phyloP scores from a whole-genome alignment of 1,140 invertebrate species.

The Charaxes varanes region DNA sequence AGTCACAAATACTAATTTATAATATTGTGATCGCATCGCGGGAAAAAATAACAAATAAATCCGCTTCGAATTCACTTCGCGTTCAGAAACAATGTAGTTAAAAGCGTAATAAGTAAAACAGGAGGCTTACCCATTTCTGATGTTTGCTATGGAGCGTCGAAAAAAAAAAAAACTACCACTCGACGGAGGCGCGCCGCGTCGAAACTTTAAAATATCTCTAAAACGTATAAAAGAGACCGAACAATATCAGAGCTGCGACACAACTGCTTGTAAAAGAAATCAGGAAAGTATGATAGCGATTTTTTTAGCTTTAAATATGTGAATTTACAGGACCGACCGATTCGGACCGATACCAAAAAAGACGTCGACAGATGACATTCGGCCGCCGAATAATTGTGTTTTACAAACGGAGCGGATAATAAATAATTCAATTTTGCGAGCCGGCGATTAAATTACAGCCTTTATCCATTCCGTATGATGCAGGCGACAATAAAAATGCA shows the following conservation, averaged over 20 bases:
- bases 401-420: slow-evolving; percentile 59
- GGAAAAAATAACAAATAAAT: slow-evolving; percentile 13
- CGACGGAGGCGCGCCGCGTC: slow-evolving; percentile 10
- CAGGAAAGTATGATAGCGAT: slow-evolving; percentile 45
- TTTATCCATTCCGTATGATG: slow-evolving; percentile 56
- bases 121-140: slow-evolving; percentile 34
- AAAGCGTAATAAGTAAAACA: slow-evolving; percentile 18
- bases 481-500: slow-evolving; percentile 69
- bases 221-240: slow-evolving; percentile 40
- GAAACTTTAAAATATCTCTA: slow-evolving; percentile 25
- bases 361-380: slow-evolving; percentile 41
- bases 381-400: slow-evolving; percentile 59
- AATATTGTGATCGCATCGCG: slow-evolving; percentile 9
- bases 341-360: slow-evolving; percentile 48
- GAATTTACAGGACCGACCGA: slow-evolving; percentile 48
- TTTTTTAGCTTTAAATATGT: slow-evolving; percentile 47
- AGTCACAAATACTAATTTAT: slow-evolving; percentile 18
- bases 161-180: slow-evolving; percentile 22
- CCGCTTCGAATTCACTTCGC: slow-evolving; percentile 5
- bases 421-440: slow-evolving; percentile 70
- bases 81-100: slow-evolving; percentile 8
- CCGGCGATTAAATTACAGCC: slow-evolving; percentile 56
- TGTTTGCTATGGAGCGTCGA: slow-evolving; percentile 15
- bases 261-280: slow-evolving; percentile 51
- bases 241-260: slow-evolving; percentile 40